Percentiles rank a stretch among this genome's conserved stretches.
These are phyloP conservation scores for Labrus mixtus DNA, from an alignment of 2,113 vertebrate species.

Conservation along the genomic window DNA sequence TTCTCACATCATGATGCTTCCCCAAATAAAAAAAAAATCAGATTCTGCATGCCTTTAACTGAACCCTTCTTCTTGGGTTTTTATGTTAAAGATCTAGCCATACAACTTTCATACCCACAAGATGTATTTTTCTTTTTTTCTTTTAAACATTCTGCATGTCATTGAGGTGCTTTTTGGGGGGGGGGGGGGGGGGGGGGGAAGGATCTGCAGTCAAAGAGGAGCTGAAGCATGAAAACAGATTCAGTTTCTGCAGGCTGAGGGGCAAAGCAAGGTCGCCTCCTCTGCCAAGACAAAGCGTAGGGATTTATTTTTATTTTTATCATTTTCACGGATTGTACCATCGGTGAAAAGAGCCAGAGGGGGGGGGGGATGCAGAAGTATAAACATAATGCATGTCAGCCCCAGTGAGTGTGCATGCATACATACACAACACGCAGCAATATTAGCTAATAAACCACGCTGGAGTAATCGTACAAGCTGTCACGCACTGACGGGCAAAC, in stretches of 20 bases:
- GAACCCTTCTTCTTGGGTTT: too few relatives aligned
- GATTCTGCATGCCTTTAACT: too few relatives aligned
- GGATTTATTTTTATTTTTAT: constrained; percentile 22
- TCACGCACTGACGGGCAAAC: background rate
- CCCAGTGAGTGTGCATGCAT: background rate
- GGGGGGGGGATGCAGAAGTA: background rate
- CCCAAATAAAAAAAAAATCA: too few relatives aligned
- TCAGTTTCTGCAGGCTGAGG: constrained; percentile 14
- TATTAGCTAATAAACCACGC: background rate
- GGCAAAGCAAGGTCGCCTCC: constrained; percentile 13
- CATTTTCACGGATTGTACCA: constrained; percentile 42
- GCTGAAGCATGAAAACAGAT: background rate
- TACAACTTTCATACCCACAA: background rate
- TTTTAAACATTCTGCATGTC: background rate
- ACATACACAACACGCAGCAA: background rate
- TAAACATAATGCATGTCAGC: background rate
- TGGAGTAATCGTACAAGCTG: constrained; percentile 2
- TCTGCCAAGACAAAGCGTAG: background rate
- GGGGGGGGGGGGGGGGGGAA: too few relatives aligned
- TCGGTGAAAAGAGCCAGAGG: background rate
- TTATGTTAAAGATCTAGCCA: too few relatives aligned
- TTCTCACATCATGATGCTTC: too few relatives aligned
- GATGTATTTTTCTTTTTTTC: background rate
- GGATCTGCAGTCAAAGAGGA: background rate
- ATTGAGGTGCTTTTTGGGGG: background rate